phyloP scores from a whole-genome alignment of 2,113 vertebrate species.

The Centrocercus urophasianus region DNA sequence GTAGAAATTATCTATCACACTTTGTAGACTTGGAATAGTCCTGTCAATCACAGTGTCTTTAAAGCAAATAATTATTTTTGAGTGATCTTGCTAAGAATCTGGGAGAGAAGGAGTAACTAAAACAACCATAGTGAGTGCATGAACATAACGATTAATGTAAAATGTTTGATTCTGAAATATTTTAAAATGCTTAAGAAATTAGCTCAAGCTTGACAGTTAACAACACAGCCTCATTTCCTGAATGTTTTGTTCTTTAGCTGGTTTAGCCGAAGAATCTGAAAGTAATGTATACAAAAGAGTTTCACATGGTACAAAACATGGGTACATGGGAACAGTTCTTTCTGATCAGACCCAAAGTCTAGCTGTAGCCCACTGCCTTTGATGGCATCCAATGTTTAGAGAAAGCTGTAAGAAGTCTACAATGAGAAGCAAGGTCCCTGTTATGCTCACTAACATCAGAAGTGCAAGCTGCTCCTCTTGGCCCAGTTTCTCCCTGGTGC shows the following conservation, averaged over 20 bases:
- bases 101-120: background rate
- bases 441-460: background rate
- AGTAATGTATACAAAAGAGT: background rate
- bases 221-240: background rate
- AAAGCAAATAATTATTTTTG: constrained; percentile 44
- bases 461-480: background rate
- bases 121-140: background rate
- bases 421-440: background rate
- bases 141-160: background rate
- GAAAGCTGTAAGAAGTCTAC: background rate
- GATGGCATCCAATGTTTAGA: background rate
- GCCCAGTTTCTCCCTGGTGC: background rate
- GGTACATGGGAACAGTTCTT: background rate
- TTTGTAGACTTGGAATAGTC: background rate
- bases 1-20: constrained; percentile 7
- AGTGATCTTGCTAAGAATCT: background rate
- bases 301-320: background rate
- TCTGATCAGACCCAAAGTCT: background rate
- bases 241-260: background rate
- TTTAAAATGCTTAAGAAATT: background rate
- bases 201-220: background rate
- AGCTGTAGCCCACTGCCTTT: background rate
- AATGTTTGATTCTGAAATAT: background rate
- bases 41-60: constrained; percentile 30
- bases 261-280: background rate